Evolutionary conservation across 2,113 vertebrate species (phyloP), one percentile per base, ranked within the genome.

Genomic region (Tragulus kanchil): DNA sequence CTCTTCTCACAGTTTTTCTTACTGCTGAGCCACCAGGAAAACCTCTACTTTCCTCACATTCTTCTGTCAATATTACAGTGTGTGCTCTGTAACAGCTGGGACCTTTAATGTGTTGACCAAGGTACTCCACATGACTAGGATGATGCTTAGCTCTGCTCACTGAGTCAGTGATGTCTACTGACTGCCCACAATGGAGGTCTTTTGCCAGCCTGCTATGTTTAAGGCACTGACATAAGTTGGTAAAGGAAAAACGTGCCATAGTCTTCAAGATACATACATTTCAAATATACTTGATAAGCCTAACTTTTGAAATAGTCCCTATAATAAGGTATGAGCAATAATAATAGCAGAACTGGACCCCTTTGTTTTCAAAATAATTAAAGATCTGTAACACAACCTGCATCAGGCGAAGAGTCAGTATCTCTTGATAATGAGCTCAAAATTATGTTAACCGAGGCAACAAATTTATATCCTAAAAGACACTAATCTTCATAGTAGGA

Each of bases 281-380:
- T 78, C 52, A 65, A 89, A 92, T 48, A 3, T 36, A 71, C 45
- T 82, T 83, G 42, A 17, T 54, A 85, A 87, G 5, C 8, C 62
- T 52, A 52, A 25, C 1, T 45, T 92, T 83, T 75, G 45, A 31
- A 81, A 62, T 48, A 62, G 48, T 54, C 71, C 71, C 48, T 58
- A 50, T 16, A 67, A 8, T 28, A 85, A 94, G 19, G 48, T 31
- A 21, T 45, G 36, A 69, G 23, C 36, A 58, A 17, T n/a, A 58
- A 17, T n/a, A 58, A 16, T 7, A 95, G 8, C 36, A 90, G 1
- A 5, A 6, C 36, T 73, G 23, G 17, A 58, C 23, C 6, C 23
- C 10, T 94, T 90, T 52, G 61, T 86, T 73, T 84, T 64, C 52
- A 26, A 87, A 78, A 90, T 64, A 90, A 83, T 87, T 89, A 36